These are phyloP conservation scores for Eulemur albifrons DNA, from an alignment of 2,797 vertebrate species.

Conservation along the genomic window DNA sequence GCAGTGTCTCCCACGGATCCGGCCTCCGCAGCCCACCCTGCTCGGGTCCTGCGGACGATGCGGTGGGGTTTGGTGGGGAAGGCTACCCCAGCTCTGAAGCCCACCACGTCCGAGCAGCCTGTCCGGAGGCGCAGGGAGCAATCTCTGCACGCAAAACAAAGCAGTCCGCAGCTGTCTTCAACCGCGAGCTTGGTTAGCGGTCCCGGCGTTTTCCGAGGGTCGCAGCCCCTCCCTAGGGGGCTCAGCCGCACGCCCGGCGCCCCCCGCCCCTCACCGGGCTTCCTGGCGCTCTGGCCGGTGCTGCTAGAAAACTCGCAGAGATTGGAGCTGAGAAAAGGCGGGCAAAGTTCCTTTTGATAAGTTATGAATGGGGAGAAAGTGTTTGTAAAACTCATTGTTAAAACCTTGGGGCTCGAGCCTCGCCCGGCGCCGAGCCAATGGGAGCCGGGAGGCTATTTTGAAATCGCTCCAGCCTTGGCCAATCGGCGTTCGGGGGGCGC, in stretches of 20 bases:
- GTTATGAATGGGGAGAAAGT: constrained; percentile 96
- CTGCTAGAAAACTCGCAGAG: neutral
- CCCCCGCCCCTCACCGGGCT: neutral
- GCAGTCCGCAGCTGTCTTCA: neutral
- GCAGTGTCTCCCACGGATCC: neutral
- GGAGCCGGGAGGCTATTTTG: constrained; percentile 86
- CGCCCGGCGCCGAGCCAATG: constrained; percentile 85
- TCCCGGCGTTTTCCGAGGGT: neutral
- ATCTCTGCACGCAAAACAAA: neutral
- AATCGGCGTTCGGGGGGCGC: constrained; percentile 85
- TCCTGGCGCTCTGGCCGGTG: rapidly evolving
- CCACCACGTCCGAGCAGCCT: neutral
- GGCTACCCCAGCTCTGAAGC: neutral
- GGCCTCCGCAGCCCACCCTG: neutral
- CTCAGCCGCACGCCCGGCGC: neutral
- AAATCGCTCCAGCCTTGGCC: constrained; percentile 88
- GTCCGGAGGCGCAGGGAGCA: neutral
- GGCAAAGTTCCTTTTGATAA: constrained; percentile 82
- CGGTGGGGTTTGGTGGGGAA: neutral
- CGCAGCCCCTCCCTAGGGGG: neutral
- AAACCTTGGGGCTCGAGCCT: constrained; percentile 91
- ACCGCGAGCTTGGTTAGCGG: neutral
- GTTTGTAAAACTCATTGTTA: constrained; percentile 95
- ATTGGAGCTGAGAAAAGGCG: constrained; percentile 84
- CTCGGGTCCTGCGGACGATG: neutral